Evolutionary conservation across 1,140 invertebrate genomes (phyloP), one percentile per base, ranked within the genome.

Genomic region (Aradophagus sp.): DNA sequence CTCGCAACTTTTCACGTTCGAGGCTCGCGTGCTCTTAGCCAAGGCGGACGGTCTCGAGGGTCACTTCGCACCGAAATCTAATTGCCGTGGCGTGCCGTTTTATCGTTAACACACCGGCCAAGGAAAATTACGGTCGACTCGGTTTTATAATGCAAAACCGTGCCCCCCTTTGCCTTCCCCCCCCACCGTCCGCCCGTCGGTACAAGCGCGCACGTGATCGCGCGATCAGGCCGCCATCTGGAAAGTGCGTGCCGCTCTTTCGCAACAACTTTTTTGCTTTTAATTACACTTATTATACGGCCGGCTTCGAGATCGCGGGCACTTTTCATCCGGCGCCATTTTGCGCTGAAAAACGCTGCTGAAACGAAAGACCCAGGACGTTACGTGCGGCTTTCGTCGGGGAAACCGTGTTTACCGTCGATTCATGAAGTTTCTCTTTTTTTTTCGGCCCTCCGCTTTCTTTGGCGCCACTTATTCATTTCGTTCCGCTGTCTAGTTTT

Each of bases 41-140:
- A 66, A 56, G 50, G 48, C 48, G 45, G 56, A 48, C 36, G 41
- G 19, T 61, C 55, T 53, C 44, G 41, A 59, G 69, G 69, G 69
- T 63, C 56, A 67, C 50, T 73, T 73, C 70, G 62, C 70, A 68
- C 52, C 63, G 58, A 67, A 73, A 73, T 67, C 62, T 73, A 63
- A 73, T 73, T 61, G 58, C 41, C 29, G 39, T 67, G 52, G 63
- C 63, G 70, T 73, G 70, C 47, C 38, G 58, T 36, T 67, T 73
- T 67, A 73, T 68, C 63, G 53, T 73, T 73, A 67, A 73, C 63
- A 58, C 52, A 63, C 58, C 45, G 39, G 23, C 36, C 31, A 66
- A 62, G 50, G 61, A 72, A 66, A 72, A 66, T 66, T 72, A 72
- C 56, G 53, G 38, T 39, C 44, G 53, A 16, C 39, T 14, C 12